phyloP scores from a whole-genome alignment of 2,888 invertebrate species.

The Creontiades dilutus region DNA sequence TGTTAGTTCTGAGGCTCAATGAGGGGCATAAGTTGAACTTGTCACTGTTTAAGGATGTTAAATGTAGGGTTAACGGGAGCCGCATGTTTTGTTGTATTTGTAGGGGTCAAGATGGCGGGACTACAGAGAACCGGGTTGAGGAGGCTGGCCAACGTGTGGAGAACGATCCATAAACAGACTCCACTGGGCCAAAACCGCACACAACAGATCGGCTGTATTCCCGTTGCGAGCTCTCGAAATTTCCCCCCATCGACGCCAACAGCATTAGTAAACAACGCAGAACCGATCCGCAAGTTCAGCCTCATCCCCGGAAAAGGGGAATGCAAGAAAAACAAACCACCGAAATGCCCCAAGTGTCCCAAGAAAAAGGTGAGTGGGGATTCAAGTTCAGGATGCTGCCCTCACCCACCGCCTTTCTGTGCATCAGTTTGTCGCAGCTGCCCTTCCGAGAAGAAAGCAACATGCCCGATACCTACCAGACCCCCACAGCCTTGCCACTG shows the following conservation, averaged over 20 bases:
- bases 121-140: conserved; percentile 17
- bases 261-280: neutral
- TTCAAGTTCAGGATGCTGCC: conserved; percentile 31
- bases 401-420: conserved; percentile 63
- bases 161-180: neutral
- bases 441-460: conserved; percentile 35
- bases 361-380: neutral
- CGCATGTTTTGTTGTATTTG: neutral
- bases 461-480: conserved; percentile 65
- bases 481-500: conserved; percentile 72
- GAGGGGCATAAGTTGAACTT: too few relatives aligned
- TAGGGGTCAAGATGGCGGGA: conserved; percentile 33
- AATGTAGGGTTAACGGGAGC: too few relatives aligned
- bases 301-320: conserved; percentile 62
- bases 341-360: conserved; percentile 26
- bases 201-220: neutral
- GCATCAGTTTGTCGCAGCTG: conserved; percentile 26
- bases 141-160: conserved; percentile 11
- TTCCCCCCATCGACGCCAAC: neutral
- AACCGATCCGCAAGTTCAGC: conserved; percentile 34
- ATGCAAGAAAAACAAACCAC: conserved; percentile 22
- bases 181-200: conserved; percentile 1
- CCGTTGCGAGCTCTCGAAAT: neutral
- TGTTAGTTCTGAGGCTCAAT: too few relatives aligned
- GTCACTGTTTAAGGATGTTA: too few relatives aligned